These are phyloP conservation scores for Ictalurus punctatus DNA, from an alignment of 2,113 vertebrate genomes.

Conservation along the genomic window DNA sequence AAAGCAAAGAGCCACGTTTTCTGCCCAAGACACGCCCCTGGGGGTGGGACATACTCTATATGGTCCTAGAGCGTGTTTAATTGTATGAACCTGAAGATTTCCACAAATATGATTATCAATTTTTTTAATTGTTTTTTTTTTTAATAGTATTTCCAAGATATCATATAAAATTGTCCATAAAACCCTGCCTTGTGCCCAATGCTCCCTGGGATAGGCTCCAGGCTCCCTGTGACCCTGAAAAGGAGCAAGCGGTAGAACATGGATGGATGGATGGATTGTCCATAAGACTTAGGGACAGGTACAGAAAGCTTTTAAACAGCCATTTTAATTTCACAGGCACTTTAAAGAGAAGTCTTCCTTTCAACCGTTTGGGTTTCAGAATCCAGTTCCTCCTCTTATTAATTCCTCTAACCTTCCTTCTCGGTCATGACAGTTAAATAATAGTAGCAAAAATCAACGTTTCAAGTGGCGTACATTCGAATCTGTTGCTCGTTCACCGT, in stretches of 20 bases:
- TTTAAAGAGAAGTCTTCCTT: background rate
- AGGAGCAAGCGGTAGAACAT: too few species aligned
- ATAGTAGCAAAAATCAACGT: conserved; percentile 6
- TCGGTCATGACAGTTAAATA: background rate
- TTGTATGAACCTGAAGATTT: background rate
- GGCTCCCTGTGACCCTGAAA: too few species aligned
- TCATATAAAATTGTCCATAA: background rate
- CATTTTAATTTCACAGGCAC: background rate
- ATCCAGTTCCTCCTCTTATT: background rate
- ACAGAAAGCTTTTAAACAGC: background rate
- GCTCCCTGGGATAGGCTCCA: too few species aligned
- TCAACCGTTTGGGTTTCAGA: background rate
- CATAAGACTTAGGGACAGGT: background rate
- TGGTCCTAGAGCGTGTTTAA: background rate
- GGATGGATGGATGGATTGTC: too few species aligned
- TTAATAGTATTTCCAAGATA: background rate
- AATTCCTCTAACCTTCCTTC: background rate
- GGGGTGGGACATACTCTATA: background rate
- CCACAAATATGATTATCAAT: background rate
- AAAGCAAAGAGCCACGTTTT: background rate
- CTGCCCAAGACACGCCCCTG: background rate
- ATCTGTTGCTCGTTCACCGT: conserved; percentile 5
- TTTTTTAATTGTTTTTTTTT: too few species aligned
- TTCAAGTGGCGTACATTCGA: background rate
- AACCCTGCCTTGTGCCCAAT: too few species aligned